Base-by-base conservation (phyloP, 2,797 vertebrate species). In the Numenius phaeopus region DNA sequence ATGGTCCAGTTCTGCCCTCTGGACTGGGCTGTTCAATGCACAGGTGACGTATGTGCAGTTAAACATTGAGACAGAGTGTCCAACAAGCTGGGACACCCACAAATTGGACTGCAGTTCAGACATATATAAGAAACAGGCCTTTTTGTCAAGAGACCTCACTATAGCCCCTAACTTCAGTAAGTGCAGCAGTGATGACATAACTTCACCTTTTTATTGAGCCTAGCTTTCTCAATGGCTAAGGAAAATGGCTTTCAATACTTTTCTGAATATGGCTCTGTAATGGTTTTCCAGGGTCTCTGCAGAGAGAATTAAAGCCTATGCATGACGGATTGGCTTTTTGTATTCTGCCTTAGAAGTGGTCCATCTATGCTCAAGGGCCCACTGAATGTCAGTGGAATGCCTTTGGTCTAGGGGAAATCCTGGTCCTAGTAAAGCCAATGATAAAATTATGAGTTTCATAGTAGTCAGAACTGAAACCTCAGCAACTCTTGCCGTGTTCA, bases 391-490 rank as follows among this genome's bases (percentile, higher is more conserved):
- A 93, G 0, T 70, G 44, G 65, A 81, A 52, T 84, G 79, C 34
- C 50, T 91, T 90, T 9, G 5, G 29, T 77, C 47, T 52, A 52
- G 37, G 46, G 57, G n/a, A 96, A 80, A 54, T 84, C 39, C 66
- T 64, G n/a, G 81, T 90, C 71, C 70, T 57, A n/a, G 61, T 72
- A 90, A 91, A 88, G 77, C 29, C 76, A 75, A 40, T 65, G 93
- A 75, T 54, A 94, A 95, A 91, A 69, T 72, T 65, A 80, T 19
- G 64, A 84, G 37, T 80, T 96, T 85, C 62, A 64, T 7, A 26
- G 49, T 66, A 83, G 57, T 87, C 61, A 76, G 72, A 94, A 86
- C 72, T 95, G 91, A 97, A 96, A 96, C 90, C 66, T 96, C 96
- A 94, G 95, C 69, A 30, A 80, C 71, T 93, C 71, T 87, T 94